A percentile compares a stretch with the other conserved stretches of the same genome.
phyloP scores from a whole-genome alignment of 1,140 invertebrate species.

The Pogonus chalceus region DNA sequence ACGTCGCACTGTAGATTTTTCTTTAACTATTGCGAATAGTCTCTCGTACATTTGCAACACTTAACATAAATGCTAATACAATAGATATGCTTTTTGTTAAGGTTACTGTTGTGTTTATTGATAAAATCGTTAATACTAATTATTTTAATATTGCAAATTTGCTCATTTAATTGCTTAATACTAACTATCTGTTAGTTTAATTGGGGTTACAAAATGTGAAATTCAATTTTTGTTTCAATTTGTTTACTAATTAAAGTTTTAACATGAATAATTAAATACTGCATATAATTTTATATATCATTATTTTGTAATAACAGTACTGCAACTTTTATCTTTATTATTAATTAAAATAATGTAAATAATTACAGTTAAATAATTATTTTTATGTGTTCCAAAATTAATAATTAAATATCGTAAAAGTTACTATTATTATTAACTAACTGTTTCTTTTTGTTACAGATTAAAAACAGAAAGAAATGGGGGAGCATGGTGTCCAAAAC shows the following conservation, averaged over 20 bases:
- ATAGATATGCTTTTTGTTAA: not conserved
- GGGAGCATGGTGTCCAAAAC: constrained; percentile 50
- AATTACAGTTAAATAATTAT: not conserved
- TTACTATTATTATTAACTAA: not conserved
- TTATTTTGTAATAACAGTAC: not conserved
- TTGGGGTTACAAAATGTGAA: no score
- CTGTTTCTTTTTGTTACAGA: not conserved
- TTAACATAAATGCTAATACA: not conserved
- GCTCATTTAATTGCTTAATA: no score
- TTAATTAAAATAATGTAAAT: not conserved
- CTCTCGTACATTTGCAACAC: not conserved
- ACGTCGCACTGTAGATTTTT: not conserved
- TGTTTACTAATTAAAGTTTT: no score
- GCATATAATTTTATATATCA: not conserved
- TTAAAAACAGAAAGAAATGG: not conserved
- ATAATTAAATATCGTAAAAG: not conserved
- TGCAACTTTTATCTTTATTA: not conserved
- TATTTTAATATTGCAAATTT: no score
- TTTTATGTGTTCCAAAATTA: not conserved
- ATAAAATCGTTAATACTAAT: no score
- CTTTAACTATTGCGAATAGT: not conserved
- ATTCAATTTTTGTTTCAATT: no score
- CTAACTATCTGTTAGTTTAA: no score
- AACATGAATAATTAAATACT: not conserved
- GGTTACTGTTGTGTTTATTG: not conserved